These are phyloP conservation scores for Oryctes rhinoceros DNA, from an alignment of 1,140 invertebrate species.

Conservation along the genomic window DNA sequence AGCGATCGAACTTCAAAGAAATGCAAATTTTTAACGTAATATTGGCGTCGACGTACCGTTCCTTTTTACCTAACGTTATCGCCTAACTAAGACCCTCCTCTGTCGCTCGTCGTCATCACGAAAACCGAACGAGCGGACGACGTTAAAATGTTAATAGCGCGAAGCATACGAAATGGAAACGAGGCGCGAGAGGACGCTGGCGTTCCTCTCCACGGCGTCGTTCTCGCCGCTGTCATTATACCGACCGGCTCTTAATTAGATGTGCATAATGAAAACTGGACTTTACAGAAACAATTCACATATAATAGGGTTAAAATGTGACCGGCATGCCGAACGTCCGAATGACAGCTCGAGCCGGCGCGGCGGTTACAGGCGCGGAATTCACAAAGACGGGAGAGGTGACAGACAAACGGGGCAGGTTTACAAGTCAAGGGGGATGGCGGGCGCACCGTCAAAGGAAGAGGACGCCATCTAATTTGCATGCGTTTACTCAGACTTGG, in stretches of 20 bases:
- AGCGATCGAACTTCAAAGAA: conserved; percentile 23
- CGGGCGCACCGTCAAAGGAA: not conserved
- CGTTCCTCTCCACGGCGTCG: not conserved
- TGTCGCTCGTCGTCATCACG: not conserved
- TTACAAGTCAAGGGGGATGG: not conserved
- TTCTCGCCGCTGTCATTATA: conserved; percentile 11
- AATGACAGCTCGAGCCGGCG: not conserved
- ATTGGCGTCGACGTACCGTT: not conserved
- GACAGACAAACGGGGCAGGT: not conserved
- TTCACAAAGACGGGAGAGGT: conserved; percentile 8
- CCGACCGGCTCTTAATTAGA: conserved; percentile 42
- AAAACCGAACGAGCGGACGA: not conserved
- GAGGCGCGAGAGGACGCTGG: not conserved
- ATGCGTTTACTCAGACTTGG: not conserved
- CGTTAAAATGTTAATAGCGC: conserved; percentile 25
- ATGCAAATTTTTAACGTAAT: conserved; percentile 34
- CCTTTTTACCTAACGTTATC: not conserved
- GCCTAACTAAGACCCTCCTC: not conserved
- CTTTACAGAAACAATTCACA: conserved; percentile 46
- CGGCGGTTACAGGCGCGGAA: not conserved
- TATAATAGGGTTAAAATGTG: conserved; percentile 45
- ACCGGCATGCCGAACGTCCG: conserved; percentile 38
- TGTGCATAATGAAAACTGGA: conserved; percentile 46
- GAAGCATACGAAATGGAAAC: conserved; percentile 13
- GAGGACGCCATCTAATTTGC: not conserved